Evolutionary conservation across 2,113 vertebrate species (phyloP).

Genomic region (Empidonax alnorum): DNA sequence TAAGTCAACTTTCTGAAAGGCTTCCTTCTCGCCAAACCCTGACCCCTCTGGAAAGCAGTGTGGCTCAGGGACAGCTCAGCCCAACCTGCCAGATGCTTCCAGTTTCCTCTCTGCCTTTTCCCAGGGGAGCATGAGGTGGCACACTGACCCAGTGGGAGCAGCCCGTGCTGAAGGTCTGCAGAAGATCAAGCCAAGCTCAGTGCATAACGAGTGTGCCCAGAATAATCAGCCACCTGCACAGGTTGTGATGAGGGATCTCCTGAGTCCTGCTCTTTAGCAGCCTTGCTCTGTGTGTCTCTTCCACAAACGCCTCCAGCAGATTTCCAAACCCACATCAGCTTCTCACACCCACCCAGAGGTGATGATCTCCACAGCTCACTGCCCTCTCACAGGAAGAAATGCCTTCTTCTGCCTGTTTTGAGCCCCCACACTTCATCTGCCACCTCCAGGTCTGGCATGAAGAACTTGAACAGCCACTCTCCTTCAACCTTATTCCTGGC

Average conservation of each 20-base stretch:
- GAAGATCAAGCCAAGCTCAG: neutral
- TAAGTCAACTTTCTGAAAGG: neutral
- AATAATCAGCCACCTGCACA: constrained; percentile 9
- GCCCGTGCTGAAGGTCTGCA: neutral
- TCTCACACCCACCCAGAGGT: constrained; percentile 27
- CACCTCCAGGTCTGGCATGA: neutral
- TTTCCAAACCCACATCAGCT: constrained; percentile 16
- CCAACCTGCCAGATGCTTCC: neutral
- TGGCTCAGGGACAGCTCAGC: neutral
- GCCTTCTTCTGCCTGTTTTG: neutral
- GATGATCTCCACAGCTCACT: constrained; percentile 29
- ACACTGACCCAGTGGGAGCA: neutral
- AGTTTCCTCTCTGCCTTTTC: neutral
- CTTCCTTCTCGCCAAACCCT: neutral
- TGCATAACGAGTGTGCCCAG: neutral
- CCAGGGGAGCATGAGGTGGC: neutral
- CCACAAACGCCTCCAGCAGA: constrained; percentile 22
- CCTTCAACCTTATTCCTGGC: neutral
- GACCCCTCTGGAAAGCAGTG: fast-evolving
- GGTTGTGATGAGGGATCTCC: constrained; percentile 7
- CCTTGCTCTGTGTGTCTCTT: neutral
- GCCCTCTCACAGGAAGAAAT: neutral
- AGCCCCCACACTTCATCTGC: constrained; percentile 43
- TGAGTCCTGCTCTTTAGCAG: neutral
- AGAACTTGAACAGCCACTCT: constrained; percentile 10